Evolutionary conservation across 2,113 vertebrate species (phyloP), one percentile per base, ranked within the genome.

Genomic region (Myodes glareolus): DNA sequence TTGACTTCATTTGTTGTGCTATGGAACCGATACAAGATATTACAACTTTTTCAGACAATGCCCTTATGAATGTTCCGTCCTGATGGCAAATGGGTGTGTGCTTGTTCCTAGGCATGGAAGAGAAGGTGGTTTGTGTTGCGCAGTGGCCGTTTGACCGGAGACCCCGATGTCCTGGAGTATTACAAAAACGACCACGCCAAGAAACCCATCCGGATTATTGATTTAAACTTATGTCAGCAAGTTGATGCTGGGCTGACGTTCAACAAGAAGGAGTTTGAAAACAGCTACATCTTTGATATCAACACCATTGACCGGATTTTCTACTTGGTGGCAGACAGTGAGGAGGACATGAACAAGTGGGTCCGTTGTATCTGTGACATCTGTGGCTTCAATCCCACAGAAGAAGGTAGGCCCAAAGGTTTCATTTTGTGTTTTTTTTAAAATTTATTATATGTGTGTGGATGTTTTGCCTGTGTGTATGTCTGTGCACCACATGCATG

Each of bases 261-360:
- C 98, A 99, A 99, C 98, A 99, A 99, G 97, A 99, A 99, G 97
- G 99, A 99, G 96, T 99, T 99, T 98, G 99, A 99, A 99, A 99
- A 99, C 98, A 99, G 99, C 98, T 99, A 99, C 98, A 99, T 99
- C 98, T 99, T 99, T 95, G 99, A 99, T 98, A 99, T 99, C 98
- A 99, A 99, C 99, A 99, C 99, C 96, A 99, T 99, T 87, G 99
- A 99, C 98, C 99, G 99, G 75, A 98, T 99, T 97, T 99, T 99
- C 98, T 99, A 99, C 98, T 98, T 99, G 98, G 99, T 99, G 96
- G 99, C 99, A 47, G 99, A 99, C 98, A 99, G 99, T 0, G 99
- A 99, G 97, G 99, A 99, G 97, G 99, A 99, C 97, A 99, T 99
- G 99, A 99, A 99, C 98, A 99, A 99, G 99, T 99, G 99, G 99